Percentiles rank a stretch among this genome's conserved stretches.
phyloP scores from a whole-genome alignment of 2,797 vertebrate genomes.

The Phrynocephalus guinanensis region DNA sequence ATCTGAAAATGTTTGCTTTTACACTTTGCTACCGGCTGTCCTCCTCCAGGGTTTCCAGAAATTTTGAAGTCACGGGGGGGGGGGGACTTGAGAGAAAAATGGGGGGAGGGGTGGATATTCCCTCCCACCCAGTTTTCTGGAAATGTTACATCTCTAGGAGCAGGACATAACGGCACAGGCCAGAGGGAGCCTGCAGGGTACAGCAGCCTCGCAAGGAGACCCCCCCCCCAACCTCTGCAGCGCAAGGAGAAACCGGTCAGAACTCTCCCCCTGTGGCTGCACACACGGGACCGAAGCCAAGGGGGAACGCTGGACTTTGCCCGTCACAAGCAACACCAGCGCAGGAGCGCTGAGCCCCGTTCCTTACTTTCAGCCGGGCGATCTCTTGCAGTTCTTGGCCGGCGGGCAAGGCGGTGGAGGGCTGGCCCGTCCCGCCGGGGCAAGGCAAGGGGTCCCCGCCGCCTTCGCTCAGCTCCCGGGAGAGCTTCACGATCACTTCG shows the following conservation, averaged over 20 bases:
- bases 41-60: no score
- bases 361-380: conserved; percentile 87
- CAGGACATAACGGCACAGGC: neutral
- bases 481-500: conserved; percentile 94
- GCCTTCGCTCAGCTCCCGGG: conserved; percentile 83
- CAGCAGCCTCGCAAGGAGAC: neutral
- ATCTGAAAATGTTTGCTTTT: neutral
- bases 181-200: no score
- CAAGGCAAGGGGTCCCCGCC: conserved; percentile 65
- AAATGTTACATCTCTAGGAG: neutral
- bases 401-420: conserved; percentile 41
- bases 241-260: neutral
- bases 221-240: neutral
- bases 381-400: conserved; percentile 87
- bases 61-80: no score
- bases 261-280: no score
- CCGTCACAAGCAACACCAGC: conserved; percentile 12
- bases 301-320: conserved; percentile 13
- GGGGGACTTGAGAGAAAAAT: no score
- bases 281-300: neutral
- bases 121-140: no score
- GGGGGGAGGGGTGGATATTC: no score
- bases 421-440: conserved; percentile 44
- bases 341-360: neutral
- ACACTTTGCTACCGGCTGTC: no score